Base-by-base conservation (phyloP, 2,888 invertebrate genomes). In the Apotomis betuletana region DNA sequence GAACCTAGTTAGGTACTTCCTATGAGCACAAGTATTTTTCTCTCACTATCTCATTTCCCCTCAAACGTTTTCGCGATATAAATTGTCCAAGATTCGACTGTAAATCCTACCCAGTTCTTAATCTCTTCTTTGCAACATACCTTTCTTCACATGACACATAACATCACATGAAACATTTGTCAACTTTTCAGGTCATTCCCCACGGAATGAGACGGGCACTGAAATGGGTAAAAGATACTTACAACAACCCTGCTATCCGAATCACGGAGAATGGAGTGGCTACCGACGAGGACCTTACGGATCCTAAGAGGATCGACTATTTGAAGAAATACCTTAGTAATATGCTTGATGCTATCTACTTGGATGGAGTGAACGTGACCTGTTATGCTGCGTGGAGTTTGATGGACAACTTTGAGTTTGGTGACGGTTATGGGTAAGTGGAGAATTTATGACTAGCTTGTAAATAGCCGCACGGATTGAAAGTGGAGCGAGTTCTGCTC, bases 191-290 rank as follows among this genome's bases (percentile, higher is more conserved):
- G 88, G 77, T 82, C 57, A 85, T 92, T 49, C 94, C 94, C 3
- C 85, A 87, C 77, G 94, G 95, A 1, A 89, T 95, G 12, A 83
- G 94, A 60, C 90, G 90, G 79, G 82, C 94, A 0, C 79, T 95
- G 0, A 92, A 91, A 46, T 95, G 94, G 93, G 91, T 95, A 15
- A 94, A 94, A 75, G 83, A 92, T 0, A 88, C 88, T 44, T 96
- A 94, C 80, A 89, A 93, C 49, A 89, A 95, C 76, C 90, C 94
- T 0, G 88, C 88, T 61, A 90, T 95, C 6, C 83, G 94, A 76
- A 92, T 95, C 46, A 94, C 94, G 0, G 95, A 95, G 79, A 95
- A 95, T 77, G 95, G 95, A 1, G 95, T 90, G 81, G 91, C 94
- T 0, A 94, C 93, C 38, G 81, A 79, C 1, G 86, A 85, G 0